Percentiles rank a stretch among this genome's conserved stretches.
phyloP scores from a whole-genome alignment of 2,113 vertebrate species.

The Tyrannus savana region DNA sequence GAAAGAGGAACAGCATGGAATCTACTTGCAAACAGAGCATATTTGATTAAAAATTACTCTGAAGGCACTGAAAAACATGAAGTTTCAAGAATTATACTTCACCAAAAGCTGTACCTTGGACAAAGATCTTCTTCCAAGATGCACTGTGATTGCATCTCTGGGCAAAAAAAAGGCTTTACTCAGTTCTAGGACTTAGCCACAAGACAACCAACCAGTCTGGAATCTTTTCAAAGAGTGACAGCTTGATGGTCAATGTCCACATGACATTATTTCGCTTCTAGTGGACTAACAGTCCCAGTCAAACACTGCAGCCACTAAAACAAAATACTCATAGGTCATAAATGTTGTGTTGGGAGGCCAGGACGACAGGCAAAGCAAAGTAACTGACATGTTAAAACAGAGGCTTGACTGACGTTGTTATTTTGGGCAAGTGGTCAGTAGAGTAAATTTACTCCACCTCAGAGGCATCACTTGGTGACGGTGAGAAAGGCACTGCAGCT shows the following conservation, averaged over 20 bases:
- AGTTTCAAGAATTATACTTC: neutral
- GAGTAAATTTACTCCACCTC: slow-evolving; percentile 42
- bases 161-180: neutral
- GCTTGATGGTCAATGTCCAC: neutral
- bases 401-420: neutral
- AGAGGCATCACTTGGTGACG: slow-evolving; percentile 24
- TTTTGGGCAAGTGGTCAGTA: slow-evolving; percentile 33
- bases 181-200: neutral
- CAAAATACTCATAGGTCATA: neutral
- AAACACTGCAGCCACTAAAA: neutral
- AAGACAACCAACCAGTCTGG: neutral
- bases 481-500: slow-evolving; percentile 43
- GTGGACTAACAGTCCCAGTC: neutral
- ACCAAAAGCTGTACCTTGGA: neutral
- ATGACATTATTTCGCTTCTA: neutral
- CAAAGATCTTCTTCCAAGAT: neutral
- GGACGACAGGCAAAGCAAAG: neutral
- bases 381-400: neutral
- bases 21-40: neutral
- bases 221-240: neutral
- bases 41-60: neutral
- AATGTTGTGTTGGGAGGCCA: neutral
- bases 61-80: neutral
- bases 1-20: neutral
- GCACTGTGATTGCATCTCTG: neutral